A percentile compares a stretch with the other conserved stretches of the same genome.
These are phyloP conservation scores for Megaceryle torquata DNA, from an alignment of 2,113 vertebrate genomes.

Conservation along the genomic window DNA sequence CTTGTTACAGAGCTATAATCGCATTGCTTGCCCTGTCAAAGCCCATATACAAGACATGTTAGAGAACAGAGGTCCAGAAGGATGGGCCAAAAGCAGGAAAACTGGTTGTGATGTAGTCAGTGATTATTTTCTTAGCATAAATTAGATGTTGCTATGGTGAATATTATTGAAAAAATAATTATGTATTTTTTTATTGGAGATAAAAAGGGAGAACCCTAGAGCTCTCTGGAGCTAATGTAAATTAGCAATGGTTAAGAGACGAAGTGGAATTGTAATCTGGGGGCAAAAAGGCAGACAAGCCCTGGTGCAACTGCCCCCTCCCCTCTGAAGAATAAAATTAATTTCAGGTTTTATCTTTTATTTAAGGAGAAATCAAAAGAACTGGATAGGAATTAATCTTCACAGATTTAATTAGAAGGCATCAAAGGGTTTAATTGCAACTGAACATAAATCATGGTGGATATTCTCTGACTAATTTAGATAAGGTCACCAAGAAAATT, in stretches of 20 bases:
- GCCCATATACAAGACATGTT: not conserved
- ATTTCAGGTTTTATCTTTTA: constrained; percentile 74
- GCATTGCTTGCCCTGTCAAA: not conserved
- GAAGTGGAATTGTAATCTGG: not conserved
- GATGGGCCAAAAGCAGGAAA: not conserved
- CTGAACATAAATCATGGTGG: constrained; percentile 70
- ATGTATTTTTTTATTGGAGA: not conserved
- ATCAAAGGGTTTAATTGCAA: constrained; percentile 77
- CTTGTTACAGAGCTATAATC: constrained; percentile 15
- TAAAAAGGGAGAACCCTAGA: not conserved
- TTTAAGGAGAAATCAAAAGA: constrained; percentile 71
- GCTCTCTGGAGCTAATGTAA: not conserved
- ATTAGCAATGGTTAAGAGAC: not conserved
- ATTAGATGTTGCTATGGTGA: not conserved
- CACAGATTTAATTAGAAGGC: constrained; percentile 76
- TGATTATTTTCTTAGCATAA: not conserved
- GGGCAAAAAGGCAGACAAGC: constrained; percentile 3
- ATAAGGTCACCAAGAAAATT: constrained; percentile 79
- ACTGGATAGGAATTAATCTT: constrained; percentile 74
- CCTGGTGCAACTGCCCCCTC: not conserved
- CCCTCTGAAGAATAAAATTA: constrained; percentile 32
- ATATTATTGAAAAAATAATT: not conserved
- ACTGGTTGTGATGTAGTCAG: not conserved
- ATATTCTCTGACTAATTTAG: constrained; percentile 77
- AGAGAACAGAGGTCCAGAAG: not conserved